These are phyloP conservation scores for Lagodon rhomboides DNA, from an alignment of 2,797 vertebrate genomes.

Conservation along the genomic window DNA sequence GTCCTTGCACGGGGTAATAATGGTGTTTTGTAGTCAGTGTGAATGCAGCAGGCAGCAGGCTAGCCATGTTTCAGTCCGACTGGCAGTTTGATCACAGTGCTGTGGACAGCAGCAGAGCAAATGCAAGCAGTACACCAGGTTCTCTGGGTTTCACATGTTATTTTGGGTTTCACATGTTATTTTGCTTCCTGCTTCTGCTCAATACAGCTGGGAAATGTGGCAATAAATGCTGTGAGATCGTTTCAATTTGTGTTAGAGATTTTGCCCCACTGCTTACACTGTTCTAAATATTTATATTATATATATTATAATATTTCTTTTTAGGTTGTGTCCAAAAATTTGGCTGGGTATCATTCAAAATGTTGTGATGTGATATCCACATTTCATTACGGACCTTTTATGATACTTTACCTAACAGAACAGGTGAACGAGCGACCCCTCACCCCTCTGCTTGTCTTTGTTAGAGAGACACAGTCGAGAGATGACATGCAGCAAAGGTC, in stretches of 20 bases:
- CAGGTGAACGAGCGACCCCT: not conserved
- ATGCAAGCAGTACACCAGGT: not conserved
- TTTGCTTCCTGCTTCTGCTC: conserved; percentile 10
- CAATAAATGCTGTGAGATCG: not conserved
- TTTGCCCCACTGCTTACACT: not conserved
- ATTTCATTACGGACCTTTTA: not conserved
- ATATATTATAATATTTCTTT: too few species aligned
- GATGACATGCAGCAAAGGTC: too few species aligned
- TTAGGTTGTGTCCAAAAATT: too few species aligned
- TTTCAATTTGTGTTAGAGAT: not conserved
- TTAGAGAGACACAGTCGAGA: too few species aligned
- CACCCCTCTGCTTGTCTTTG: too few species aligned
- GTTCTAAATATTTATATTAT: not conserved
- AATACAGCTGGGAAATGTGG: not conserved
- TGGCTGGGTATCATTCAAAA: not conserved
- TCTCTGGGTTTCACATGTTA: not conserved
- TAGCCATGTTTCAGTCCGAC: conserved; percentile 22
- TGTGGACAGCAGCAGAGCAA: conserved; percentile 8
- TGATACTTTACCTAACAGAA: not conserved
- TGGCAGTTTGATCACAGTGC: conserved; percentile 42
- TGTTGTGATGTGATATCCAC: not conserved
- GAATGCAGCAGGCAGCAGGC: conserved; percentile 28
- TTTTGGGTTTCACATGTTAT: conserved; percentile 2
- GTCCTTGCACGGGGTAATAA: conserved; percentile 43
- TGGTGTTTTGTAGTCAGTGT: conserved; percentile 32